phyloP scores from a whole-genome alignment of 1,140 invertebrate genomes.

The Scaptodrosophila lebanonensis region DNA sequence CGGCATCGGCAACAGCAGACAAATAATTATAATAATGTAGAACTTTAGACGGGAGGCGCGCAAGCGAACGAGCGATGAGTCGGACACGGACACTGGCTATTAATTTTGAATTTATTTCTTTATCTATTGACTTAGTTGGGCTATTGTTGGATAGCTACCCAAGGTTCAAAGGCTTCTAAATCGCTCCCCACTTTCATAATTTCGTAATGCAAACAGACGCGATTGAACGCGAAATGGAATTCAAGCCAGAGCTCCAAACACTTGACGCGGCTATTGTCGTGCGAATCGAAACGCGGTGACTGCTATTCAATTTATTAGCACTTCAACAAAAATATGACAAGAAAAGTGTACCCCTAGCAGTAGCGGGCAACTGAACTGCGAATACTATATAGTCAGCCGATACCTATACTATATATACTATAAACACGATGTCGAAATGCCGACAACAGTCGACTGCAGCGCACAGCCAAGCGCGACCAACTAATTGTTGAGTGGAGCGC shows the following conservation, averaged over 20 bases:
- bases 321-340: constrained; percentile 65
- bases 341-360: constrained; percentile 42
- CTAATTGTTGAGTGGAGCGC: constrained; percentile 25
- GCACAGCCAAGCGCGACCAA: constrained; percentile 33
- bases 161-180: constrained; percentile 3
- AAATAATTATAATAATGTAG: constrained; percentile 18
- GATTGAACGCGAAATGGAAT: constrained; percentile 9
- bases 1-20: not conserved
- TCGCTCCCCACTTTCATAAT: constrained; percentile 8
- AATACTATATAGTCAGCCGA: constrained; percentile 3
- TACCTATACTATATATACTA: not conserved
- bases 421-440: not conserved
- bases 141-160: constrained; percentile 8
- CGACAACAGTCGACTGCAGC: constrained; percentile 20
- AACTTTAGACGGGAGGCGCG: not conserved
- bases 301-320: constrained; percentile 67
- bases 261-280: constrained; percentile 37
- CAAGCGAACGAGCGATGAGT: constrained; percentile 27
- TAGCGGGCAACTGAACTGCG: constrained; percentile 19
- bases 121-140: too few relatives aligned
- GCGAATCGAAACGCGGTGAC: constrained; percentile 51
- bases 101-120: too few relatives aligned
- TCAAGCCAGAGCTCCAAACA: constrained; percentile 13
- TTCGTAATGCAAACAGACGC: constrained; percentile 29
- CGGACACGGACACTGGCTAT: constrained; percentile 12